A percentile compares a stretch with the other conserved stretches of the same genome.
phyloP scores from a whole-genome alignment of 2,888 invertebrate genomes.

The Capitulum mitella region DNA sequence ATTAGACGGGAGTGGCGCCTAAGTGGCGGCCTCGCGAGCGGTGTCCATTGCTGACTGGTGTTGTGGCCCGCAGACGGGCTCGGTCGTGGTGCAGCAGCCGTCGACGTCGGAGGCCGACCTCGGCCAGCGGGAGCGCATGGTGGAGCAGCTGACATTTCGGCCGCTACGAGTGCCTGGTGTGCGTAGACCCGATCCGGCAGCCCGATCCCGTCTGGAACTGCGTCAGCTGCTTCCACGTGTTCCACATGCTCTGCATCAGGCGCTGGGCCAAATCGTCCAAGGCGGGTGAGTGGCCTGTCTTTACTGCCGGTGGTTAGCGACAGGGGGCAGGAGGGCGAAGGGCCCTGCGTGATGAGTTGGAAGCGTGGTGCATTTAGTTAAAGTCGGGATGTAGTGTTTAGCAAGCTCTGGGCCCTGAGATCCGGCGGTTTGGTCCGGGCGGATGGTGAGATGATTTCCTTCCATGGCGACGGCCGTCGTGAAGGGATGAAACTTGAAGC shows the following conservation, averaged over 20 bases:
- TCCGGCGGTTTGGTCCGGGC: no score
- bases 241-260: conserved; percentile 81
- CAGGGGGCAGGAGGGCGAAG: no score
- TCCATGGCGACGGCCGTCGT: no score
- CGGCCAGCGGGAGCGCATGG: conserved; percentile 74
- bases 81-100: background rate
- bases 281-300: background rate
- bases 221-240: conserved; percentile 79
- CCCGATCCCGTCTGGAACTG: conserved; percentile 85
- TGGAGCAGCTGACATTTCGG: conserved; percentile 73
- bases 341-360: no score
- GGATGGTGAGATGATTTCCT: no score
- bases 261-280: conserved; percentile 67
- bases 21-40: background rate
- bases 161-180: conserved; percentile 85
- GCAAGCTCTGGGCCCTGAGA: no score
- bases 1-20: background rate
- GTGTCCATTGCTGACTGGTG: background rate
- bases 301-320: no score
- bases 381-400: no score
- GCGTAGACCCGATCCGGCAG: conserved; percentile 77
- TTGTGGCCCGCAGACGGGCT: background rate
- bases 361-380: no score
- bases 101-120: conserved; percentile 47
- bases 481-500: no score